Conservation (phyloP, 2,113 vertebrate genomes). For the Excalfactoria chinensis region DNA sequence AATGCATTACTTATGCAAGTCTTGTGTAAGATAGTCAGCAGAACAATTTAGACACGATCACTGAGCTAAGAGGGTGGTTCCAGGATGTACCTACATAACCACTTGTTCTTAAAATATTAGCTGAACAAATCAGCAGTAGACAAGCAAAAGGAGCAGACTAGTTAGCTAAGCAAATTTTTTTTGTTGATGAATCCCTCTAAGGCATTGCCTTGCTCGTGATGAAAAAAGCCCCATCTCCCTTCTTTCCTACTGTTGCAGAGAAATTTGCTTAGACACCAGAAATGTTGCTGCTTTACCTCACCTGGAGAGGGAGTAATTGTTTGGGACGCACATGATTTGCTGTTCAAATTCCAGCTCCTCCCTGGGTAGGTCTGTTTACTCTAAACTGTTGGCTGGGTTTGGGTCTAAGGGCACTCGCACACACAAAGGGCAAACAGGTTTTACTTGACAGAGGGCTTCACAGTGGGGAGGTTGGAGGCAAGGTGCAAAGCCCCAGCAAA, state of each 20-base stretch:
- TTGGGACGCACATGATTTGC: constrained; percentile 57
- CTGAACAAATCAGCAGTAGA: constrained; percentile 46
- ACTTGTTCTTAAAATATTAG: constrained; percentile 54
- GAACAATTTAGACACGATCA: constrained; percentile 41
- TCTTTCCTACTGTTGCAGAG: not conserved
- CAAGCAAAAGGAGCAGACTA: constrained; percentile 27
- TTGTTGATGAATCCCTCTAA: not conserved
- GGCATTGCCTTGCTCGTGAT: not conserved
- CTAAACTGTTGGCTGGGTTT: constrained; percentile 49
- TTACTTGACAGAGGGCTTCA: constrained; percentile 66
- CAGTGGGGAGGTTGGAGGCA: constrained; percentile 37
- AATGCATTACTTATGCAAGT: constrained; percentile 33
- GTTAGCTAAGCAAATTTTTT: constrained; percentile 43
- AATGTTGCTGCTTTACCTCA: constrained; percentile 50
- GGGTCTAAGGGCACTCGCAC: constrained; percentile 44
- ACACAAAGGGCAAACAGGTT: constrained; percentile 71
- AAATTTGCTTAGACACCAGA: constrained; percentile 53
- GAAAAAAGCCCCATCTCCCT: not conserved
- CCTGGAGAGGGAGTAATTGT: constrained; percentile 68
- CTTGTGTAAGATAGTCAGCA: constrained; percentile 32
- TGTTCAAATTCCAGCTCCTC: constrained; percentile 66
- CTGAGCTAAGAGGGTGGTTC: constrained; percentile 51
- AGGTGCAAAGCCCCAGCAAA: constrained; percentile 51
- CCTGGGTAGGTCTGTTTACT: constrained; percentile 71
- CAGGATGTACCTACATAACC: constrained; percentile 8